phyloP scores from a whole-genome alignment of 2,888 invertebrate species.

The Dolichomitus sp. region DNA sequence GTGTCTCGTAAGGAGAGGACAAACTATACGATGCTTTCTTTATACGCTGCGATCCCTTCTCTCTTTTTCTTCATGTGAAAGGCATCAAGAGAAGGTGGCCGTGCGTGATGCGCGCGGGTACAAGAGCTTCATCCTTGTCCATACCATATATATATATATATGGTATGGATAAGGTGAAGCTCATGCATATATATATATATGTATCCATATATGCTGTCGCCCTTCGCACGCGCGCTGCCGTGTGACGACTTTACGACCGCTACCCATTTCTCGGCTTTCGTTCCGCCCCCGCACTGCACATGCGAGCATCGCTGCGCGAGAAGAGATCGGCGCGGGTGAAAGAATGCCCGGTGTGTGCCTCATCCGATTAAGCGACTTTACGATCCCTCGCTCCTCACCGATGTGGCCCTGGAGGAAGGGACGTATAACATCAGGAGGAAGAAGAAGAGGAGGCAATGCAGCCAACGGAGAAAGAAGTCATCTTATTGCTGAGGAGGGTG shows the following conservation, averaged over 20 bases:
- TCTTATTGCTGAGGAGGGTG: slow-evolving; percentile 17
- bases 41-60: slow-evolving; percentile 1
- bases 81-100: slow-evolving; percentile 25
- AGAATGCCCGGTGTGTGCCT: slow-evolving; percentile 58
- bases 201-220: not conserved
- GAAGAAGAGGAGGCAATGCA: slow-evolving; percentile 12
- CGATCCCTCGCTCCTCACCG: slow-evolving; percentile 70
- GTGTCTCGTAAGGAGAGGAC: slow-evolving; percentile 35
- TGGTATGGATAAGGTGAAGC: too few species aligned
- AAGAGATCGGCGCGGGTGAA: not conserved
- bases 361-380: slow-evolving; percentile 81
- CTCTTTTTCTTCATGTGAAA: slow-evolving; percentile 12
- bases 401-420: slow-evolving; percentile 27
- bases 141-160: not conserved
- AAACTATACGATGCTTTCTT: slow-evolving; percentile 20
- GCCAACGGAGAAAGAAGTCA: slow-evolving; percentile 24
- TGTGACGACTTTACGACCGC: slow-evolving; percentile 62
- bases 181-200: not conserved
- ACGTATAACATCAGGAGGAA: not conserved
- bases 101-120: slow-evolving; percentile 41
- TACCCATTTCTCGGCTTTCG: slow-evolving; percentile 61
- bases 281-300: slow-evolving; percentile 47
- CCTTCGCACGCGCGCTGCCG: slow-evolving; percentile 42
- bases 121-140: slow-evolving; percentile 29
- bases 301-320: slow-evolving; percentile 44